Evolutionary conservation across 2,888 invertebrate species (phyloP).

Genomic region (Shargacucullia verbasci): DNA sequence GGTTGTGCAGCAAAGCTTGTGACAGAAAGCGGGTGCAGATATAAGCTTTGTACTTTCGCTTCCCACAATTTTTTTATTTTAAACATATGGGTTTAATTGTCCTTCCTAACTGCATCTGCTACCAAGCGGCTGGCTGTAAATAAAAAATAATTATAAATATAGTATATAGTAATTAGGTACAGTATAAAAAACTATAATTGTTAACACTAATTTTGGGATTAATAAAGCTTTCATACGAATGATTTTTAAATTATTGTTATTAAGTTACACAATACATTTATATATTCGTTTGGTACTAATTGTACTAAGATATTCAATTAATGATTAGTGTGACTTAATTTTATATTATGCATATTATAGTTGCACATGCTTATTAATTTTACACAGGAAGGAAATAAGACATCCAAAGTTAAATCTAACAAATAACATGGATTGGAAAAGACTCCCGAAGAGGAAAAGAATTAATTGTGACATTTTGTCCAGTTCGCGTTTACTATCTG

Average conservation of each 20-base stretch:
- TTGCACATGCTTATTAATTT: constrained; percentile 19
- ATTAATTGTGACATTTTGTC: neutral
- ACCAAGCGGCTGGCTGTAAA: constrained; percentile 80
- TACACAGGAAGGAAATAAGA: constrained; percentile 16
- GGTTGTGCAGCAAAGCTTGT: constrained; percentile 61
- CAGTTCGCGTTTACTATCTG: constrained; percentile 35
- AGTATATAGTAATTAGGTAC: constrained; percentile 1
- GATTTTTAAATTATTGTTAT: no score
- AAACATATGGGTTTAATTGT: constrained; percentile 65
- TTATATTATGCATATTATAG: no score
- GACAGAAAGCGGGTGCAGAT: constrained; percentile 53
- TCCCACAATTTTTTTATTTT: constrained; percentile 45
- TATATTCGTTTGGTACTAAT: no score
- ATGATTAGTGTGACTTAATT: no score
- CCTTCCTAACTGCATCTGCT: constrained; percentile 77
- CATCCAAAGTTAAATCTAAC: constrained; percentile 28
- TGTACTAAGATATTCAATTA: no score
- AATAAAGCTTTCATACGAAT: no score
- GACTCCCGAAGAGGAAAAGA: neutral
- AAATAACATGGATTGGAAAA: neutral
- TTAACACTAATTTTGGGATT: no score
- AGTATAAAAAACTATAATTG: no score
- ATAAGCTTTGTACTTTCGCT: constrained; percentile 66
- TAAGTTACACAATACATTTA: no score
- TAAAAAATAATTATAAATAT: constrained; percentile 51